These are phyloP conservation scores for Lipotes vexillifer DNA, from an alignment of 2,113 vertebrate genomes.

Conservation along the genomic window DNA sequence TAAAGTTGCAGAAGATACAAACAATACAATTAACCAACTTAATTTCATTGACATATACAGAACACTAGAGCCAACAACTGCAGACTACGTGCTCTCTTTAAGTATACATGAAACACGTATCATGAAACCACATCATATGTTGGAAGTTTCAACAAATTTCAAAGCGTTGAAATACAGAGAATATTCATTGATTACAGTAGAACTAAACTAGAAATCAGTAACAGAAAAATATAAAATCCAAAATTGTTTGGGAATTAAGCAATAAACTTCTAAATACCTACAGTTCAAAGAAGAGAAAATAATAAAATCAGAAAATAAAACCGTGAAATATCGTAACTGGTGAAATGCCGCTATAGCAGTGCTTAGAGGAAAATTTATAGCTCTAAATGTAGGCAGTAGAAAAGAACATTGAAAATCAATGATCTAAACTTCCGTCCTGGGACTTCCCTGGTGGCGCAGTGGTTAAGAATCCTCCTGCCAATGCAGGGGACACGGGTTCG, in stretches of 20 bases:
- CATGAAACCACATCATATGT: background rate
- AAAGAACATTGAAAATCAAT: background rate
- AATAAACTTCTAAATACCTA: background rate
- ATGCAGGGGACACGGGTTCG: too few species aligned
- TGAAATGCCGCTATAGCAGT: background rate
- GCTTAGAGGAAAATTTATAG: background rate
- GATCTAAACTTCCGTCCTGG: background rate
- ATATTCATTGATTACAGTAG: background rate
- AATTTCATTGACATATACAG: background rate
- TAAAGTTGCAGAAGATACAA: background rate
- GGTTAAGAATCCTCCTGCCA: too few species aligned
- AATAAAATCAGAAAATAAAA: conserved; percentile 16
- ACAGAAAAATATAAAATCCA: background rate
- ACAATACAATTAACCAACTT: background rate
- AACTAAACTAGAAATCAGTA: background rate
- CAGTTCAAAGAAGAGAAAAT: background rate
- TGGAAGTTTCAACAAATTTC: background rate
- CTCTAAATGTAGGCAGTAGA: background rate
- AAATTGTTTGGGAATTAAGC: background rate
- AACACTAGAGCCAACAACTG: background rate
- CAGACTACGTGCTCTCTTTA: background rate
- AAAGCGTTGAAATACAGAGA: background rate
- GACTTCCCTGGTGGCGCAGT: too few species aligned
- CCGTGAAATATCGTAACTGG: background rate
- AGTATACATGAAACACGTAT: background rate